A percentile compares a stretch with the other conserved stretches of the same genome.
These are phyloP conservation scores for Balearica regulorum DNA, from an alignment of 2,797 vertebrate species.

Conservation along the genomic window DNA sequence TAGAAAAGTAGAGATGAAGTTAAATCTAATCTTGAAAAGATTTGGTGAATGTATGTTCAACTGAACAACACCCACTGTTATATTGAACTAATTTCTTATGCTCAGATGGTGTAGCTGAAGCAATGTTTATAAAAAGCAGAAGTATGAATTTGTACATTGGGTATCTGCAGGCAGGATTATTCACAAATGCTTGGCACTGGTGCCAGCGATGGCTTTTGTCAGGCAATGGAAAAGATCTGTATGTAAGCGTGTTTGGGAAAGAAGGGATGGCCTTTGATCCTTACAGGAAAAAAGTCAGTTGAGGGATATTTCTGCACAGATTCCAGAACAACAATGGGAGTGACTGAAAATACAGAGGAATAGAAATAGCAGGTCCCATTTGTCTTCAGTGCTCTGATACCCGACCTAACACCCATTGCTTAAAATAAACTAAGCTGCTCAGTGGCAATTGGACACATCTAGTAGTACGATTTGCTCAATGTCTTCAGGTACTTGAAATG, in stretches of 20 bases:
- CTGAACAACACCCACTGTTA: conserved; percentile 1
- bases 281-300: background rate
- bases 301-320: conserved; percentile 6
- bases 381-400: conserved; percentile 49
- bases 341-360: background rate
- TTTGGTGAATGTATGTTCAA: background rate
- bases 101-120: conserved; percentile 12
- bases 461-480: conserved; percentile 11
- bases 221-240: background rate
- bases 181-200: background rate
- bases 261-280: background rate
- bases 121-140: conserved; percentile 23
- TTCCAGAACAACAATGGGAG: conserved; percentile 7
- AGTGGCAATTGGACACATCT: background rate
- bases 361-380: conserved; percentile 29
- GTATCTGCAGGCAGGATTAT: conserved; percentile 11
- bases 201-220: conserved; percentile 27
- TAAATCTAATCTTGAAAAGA: background rate
- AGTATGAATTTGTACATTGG: background rate
- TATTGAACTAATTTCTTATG: conserved; percentile 12
- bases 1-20: background rate
- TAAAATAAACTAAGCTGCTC: conserved; percentile 27
- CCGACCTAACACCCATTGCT: conserved; percentile 27
- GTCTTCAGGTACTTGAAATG: conserved; percentile 20
- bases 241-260: background rate